Base-by-base conservation (phyloP, 2,797 vertebrate genomes). In the Lithobates pipiens region DNA sequence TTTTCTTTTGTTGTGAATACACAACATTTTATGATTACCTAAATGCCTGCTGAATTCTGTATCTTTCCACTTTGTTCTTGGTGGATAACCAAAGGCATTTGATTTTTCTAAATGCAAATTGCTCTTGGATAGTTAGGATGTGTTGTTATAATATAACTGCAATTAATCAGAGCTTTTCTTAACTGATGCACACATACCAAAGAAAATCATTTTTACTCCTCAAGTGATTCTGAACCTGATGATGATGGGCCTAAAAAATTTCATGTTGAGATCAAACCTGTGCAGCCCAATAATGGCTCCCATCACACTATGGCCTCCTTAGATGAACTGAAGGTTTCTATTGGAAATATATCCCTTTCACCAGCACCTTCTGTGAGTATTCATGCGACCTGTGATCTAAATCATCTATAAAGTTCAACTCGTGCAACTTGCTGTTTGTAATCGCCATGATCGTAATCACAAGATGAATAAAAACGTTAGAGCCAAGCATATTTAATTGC, bases 151-250 rank as follows among this genome's bases (percentile, higher is more conserved):
- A 72, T 36, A 7, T 42, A 39, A 3, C 70, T 16, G 16, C 6
- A 72, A 72, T 34, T 44, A 81, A 77, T 6, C 84, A 34, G 76
- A 70, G 21, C 83, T 46, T 77, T 89, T 93, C 92, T 96, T 96
- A 93, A 95, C 93, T 91, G 44, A 85, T 74, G 87, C 85, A 93
- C 92, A 99, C 97, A 98, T 98, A 95, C 96, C 97, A 99, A 99
- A 98, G 96, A 98, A 89, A 99, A 97, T 86, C 95, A 97, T 91
- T 99, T 98, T 93, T 97, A 97, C 87, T 97, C 97, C 80, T 98
- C 97, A 92, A 99, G 96, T 88, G 98, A 99, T 92, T 98, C 97
- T 0, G 97, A 98, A 77, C 97, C 98, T 63, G 98, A 99, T 72
- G 94, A 95, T 82, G 97, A 99, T 29, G 97, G 98, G 88, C 97